Evolutionary conservation across 1,140 invertebrate species (phyloP), one percentile per base, ranked within the genome.

Genomic region (Trachelipus rathkii): DNA sequence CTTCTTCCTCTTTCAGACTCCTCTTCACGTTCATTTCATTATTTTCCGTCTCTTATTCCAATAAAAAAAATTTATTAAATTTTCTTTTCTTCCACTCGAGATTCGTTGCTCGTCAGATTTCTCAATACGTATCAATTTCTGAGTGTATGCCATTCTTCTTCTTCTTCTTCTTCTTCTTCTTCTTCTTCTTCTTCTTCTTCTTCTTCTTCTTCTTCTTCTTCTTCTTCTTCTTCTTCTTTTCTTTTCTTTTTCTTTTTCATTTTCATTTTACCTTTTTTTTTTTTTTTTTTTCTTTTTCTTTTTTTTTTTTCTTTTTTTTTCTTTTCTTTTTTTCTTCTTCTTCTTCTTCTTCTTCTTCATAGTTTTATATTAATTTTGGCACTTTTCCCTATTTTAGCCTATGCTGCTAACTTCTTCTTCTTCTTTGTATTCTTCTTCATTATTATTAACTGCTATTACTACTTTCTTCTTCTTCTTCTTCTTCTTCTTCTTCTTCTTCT

Each of bases 171-270:
- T 53, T n/a, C n/a, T n/a, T 10, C 50, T 53, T n/a, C n/a, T 10
- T n/a, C 10, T 53, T 53, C 50, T 53, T n/a, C 50, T 53, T n/a
- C 50, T 53, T n/a, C n/a, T 53, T 53, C 50, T 53, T n/a, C 50
- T 53, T 53, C 50, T 53, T n/a, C 50, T 53, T 53, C n/a, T n/a
- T n/a, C n/a, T n/a, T n/a, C 50, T 53, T n/a, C 50, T n/a, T 53
- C 50, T n/a, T 53, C 50, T n/a, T 53, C 50, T n/a, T 53, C 50
- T n/a, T 53, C 50, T 10, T n/a, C 50, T n/a, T 10, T n/a, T 53
- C 50, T n/a, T 53, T n/a, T n/a, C 10, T 53, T n/a, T 53, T n/a
- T n/a, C n/a, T n/a, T n/a, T n/a, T n/a, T n/a, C n/a, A n/a, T n/a
- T n/a, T n/a, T n/a, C n/a, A n/a, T n/a, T n/a, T n/a, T n/a, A n/a